These are phyloP conservation scores for Sander vitreus DNA, from an alignment of 2,113 vertebrate genomes.

Conservation along the genomic window DNA sequence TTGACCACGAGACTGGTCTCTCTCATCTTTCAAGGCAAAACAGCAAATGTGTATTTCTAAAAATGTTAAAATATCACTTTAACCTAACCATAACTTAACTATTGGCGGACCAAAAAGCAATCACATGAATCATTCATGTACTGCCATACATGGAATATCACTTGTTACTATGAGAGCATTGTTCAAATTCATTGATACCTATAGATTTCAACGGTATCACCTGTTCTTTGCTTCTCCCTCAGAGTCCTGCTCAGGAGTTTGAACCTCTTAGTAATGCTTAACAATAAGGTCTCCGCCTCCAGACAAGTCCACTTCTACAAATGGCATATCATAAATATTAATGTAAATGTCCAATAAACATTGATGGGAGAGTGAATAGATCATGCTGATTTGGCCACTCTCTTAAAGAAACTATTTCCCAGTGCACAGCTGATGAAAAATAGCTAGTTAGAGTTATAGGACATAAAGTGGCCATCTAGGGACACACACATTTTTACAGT, in stretches of 20 bases:
- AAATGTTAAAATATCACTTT: neutral
- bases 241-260: neutral
- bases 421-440: slow-evolving; percentile 63
- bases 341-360: slow-evolving; percentile 51
- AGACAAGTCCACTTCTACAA: slow-evolving; percentile 19
- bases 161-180: neutral
- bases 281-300: slow-evolving; percentile 2
- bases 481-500: slow-evolving; percentile 79
- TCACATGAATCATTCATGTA: neutral
- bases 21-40: neutral
- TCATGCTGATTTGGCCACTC: slow-evolving; percentile 25
- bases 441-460: slow-evolving; percentile 69
- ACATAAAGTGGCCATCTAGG: slow-evolving; percentile 73
- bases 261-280: slow-evolving; percentile 1
- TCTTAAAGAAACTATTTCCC: slow-evolving; percentile 50
- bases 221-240: neutral
- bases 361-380: slow-evolving; percentile 39
- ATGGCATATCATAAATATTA: slow-evolving; percentile 42
- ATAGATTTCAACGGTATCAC: neutral
- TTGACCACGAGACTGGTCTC: neutral
- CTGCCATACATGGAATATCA: neutral
- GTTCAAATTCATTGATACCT: slow-evolving; percentile 18
- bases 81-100: neutral
- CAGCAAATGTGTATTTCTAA: neutral
- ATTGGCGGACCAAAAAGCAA: neutral